Evolutionary conservation across 1,140 invertebrate genomes (phyloP).

Genomic region (Euwallacea similis): DNA sequence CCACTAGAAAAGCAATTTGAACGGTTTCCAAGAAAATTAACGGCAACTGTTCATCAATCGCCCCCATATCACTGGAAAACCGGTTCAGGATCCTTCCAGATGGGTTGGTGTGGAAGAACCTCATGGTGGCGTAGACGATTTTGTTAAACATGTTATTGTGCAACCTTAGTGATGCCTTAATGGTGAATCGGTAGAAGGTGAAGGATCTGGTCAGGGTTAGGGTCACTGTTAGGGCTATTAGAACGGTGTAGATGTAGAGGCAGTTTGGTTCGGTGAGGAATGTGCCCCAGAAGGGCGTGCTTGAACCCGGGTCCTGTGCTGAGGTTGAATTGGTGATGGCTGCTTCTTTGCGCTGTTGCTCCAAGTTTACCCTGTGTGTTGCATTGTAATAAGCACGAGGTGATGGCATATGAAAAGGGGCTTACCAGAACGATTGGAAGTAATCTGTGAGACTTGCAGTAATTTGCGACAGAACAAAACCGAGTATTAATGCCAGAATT

Average conservation of each 20-base stretch:
- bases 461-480: constrained; percentile 63
- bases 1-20: constrained; percentile 25
- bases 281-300: background rate
- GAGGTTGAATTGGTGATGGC: constrained; percentile 5
- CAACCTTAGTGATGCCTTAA: constrained; percentile 61
- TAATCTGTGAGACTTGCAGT: constrained; percentile 67
- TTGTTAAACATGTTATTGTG: constrained; percentile 86
- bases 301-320: background rate
- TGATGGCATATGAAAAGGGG: background rate
- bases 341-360: background rate
- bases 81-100: constrained; percentile 75
- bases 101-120: constrained; percentile 88
- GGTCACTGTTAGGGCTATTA: constrained; percentile 74
- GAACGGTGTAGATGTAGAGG: constrained; percentile 77
- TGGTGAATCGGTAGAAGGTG: constrained; percentile 72
- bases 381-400: background rate
- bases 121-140: constrained; percentile 78
- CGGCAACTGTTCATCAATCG: constrained; percentile 83
- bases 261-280: constrained; percentile 49
- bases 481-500: constrained; percentile 56
- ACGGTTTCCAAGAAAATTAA: constrained; percentile 55
- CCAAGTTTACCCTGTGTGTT: background rate
- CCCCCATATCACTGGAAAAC: constrained; percentile 75
- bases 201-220: constrained; percentile 66
- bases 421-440: constrained; percentile 68